Percentiles rank a stretch among this genome's conserved stretches.
phyloP scores from a whole-genome alignment of 2,797 vertebrate species.

The Lindbergichthys nudifrons region DNA sequence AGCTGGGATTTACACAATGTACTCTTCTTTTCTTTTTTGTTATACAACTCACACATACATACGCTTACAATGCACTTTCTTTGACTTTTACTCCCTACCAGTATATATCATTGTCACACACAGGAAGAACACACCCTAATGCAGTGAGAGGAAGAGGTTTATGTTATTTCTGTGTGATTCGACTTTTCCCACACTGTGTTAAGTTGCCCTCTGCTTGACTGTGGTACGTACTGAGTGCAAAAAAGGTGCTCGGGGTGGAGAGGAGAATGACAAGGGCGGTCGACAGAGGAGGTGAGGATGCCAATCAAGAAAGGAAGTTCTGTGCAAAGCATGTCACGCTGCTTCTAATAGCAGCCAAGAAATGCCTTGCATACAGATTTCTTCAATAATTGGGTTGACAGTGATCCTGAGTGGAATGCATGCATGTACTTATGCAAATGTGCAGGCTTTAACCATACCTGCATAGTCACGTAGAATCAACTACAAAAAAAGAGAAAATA shows the following conservation, averaged over 20 bases:
- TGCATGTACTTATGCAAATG: constrained; percentile 72
- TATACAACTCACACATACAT: constrained; percentile 48
- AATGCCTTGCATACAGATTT: constrained; percentile 64
- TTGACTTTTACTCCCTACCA: constrained; percentile 64
- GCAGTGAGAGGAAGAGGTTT: constrained; percentile 36
- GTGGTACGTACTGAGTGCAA: constrained; percentile 24
- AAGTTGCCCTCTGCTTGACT: constrained; percentile 61
- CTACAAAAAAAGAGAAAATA: constrained; percentile 24
- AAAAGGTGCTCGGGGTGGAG: constrained; percentile 48
- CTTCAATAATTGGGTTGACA: constrained; percentile 70
- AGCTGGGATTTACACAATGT: constrained; percentile 63
- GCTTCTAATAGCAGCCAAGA: constrained; percentile 45
- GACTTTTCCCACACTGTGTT: constrained; percentile 47
- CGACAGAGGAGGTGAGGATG: constrained; percentile 58
- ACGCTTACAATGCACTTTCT: constrained; percentile 72
- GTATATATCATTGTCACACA: constrained; percentile 63
- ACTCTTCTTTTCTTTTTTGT: constrained; percentile 34
- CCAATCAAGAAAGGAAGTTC: constrained; percentile 72
- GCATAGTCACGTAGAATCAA: constrained; percentile 21
- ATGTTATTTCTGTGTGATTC: constrained; percentile 64
- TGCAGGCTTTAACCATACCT: constrained; percentile 39
- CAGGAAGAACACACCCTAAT: constrained; percentile 33
- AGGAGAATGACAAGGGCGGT: constrained; percentile 61
- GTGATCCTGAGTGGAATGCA: constrained; percentile 62
- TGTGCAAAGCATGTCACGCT: constrained; percentile 45